These are phyloP conservation scores for Vultur gryphus DNA, from an alignment of 2,797 vertebrate species.

Conservation along the genomic window DNA sequence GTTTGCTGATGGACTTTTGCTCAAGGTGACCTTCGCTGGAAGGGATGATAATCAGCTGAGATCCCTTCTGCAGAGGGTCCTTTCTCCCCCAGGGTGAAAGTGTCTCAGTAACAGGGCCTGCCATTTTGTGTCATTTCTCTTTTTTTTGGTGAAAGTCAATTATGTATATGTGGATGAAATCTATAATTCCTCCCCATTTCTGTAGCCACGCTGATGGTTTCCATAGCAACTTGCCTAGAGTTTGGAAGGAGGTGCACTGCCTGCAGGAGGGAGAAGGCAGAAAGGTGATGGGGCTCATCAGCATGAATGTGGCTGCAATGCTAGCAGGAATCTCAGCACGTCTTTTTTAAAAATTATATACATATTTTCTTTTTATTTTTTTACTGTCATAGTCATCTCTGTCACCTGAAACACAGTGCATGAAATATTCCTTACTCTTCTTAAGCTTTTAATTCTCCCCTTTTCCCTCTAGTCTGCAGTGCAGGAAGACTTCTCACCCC, in stretches of 20 bases:
- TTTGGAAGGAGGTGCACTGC: neutral
- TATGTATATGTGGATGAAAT: neutral
- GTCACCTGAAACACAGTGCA: neutral
- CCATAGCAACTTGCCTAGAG: constrained; percentile 16
- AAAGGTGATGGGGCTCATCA: neutral
- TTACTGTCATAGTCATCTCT: neutral
- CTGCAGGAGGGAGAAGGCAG: neutral
- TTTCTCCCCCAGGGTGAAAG: neutral
- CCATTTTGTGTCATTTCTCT: neutral
- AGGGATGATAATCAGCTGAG: neutral
- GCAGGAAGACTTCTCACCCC: neutral
- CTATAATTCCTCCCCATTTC: neutral
- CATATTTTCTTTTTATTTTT: neutral
- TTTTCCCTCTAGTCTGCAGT: neutral
- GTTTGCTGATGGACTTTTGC: neutral
- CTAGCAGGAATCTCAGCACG: neutral
- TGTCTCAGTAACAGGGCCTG: too few species aligned
- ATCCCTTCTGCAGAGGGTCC: neutral
- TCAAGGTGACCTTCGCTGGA: neutral
- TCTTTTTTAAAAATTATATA: neutral
- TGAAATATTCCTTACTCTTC: neutral
- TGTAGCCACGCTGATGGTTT: neutral
- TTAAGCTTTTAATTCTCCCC: neutral
- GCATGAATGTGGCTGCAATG: neutral
- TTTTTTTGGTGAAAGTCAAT: neutral